These are phyloP conservation scores for Marmota flaviventris DNA, from an alignment of 2,113 vertebrate genomes.

Conservation along the genomic window DNA sequence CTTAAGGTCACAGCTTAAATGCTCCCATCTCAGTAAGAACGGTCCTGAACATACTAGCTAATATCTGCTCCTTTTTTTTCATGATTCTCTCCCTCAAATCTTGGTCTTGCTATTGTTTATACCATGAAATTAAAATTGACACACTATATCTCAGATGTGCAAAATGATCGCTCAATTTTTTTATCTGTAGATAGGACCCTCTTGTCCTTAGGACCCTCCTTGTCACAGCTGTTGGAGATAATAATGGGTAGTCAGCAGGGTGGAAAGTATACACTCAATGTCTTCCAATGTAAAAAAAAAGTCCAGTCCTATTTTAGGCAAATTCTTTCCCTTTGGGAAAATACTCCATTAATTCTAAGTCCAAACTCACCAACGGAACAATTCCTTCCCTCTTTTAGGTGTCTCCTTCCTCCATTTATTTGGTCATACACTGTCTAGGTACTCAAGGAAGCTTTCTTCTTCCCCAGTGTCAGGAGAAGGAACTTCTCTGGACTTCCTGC, in stretches of 20 bases:
- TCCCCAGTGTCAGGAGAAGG: accelerated
- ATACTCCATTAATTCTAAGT: not conserved
- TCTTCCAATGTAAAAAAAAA: not conserved
- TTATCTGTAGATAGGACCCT: not conserved
- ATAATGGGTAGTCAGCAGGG: not conserved
- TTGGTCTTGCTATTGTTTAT: not conserved
- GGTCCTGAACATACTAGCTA: not conserved
- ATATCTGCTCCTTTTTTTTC: not conserved
- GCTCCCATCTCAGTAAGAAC: not conserved
- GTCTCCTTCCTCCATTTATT: not conserved
- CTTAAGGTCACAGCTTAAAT: not conserved
- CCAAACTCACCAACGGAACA: not conserved
- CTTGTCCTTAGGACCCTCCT: not conserved
- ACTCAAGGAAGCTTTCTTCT: not conserved
- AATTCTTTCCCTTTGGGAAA: not conserved
- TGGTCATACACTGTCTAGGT: not conserved
- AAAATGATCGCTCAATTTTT: not conserved
- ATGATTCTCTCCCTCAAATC: not conserved
- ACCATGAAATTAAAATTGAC: not conserved
- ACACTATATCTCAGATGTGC: not conserved
- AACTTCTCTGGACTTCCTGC: too few relatives aligned
- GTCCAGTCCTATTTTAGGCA: not conserved
- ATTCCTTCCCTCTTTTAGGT: not conserved
- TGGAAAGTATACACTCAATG: not conserved
- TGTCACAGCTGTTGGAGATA: not conserved